Conservation (phyloP, 2,113 vertebrate genomes). For the Clupea harengus region DNA sequence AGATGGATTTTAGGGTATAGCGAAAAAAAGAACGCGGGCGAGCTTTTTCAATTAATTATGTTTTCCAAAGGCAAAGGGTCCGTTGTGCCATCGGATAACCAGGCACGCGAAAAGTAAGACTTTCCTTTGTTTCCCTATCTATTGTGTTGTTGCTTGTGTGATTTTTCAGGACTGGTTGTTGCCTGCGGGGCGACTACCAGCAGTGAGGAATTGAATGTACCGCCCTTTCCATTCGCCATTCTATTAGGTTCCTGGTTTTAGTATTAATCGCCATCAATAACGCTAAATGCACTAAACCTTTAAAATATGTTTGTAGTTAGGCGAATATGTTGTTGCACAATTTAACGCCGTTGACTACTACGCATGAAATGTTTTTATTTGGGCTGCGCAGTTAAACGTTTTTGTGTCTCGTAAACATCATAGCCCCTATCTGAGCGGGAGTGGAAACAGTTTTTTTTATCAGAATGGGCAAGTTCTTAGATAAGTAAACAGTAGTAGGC, state of each 20-base stretch:
- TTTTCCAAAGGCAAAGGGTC: conserved; percentile 96
- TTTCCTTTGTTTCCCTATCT: conserved; percentile 44
- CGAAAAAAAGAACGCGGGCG: conserved; percentile 67
- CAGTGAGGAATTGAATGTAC: conserved; percentile 71
- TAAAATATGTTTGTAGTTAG: background rate
- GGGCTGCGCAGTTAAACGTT: conserved; percentile 10
- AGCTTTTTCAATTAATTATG: conserved; percentile 75
- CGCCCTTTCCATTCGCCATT: conserved; percentile 72
- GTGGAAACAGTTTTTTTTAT: conserved; percentile 16
- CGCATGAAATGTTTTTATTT: conserved; percentile 17
- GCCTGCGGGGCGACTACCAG: conserved; percentile 16
- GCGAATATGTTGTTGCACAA: conserved; percentile 3
- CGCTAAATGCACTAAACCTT: background rate
- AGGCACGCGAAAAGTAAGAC: conserved; percentile 94
- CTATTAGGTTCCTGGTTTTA: conserved; percentile 40
- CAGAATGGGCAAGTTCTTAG: conserved; percentile 1
- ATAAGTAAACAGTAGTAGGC: background rate
- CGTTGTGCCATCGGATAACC: conserved; percentile 92
- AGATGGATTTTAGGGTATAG: conserved; percentile 81
- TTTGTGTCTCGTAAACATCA: background rate
- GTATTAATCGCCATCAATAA: conserved; percentile 11
- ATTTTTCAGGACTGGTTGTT: conserved; percentile 61
- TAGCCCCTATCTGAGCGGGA: conserved; percentile 13
- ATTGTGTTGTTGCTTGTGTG: conserved; percentile 55
- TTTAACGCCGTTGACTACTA: background rate